phyloP scores from a whole-genome alignment of 1,140 invertebrate genomes.

The Thaumatotibia leucotreta region DNA sequence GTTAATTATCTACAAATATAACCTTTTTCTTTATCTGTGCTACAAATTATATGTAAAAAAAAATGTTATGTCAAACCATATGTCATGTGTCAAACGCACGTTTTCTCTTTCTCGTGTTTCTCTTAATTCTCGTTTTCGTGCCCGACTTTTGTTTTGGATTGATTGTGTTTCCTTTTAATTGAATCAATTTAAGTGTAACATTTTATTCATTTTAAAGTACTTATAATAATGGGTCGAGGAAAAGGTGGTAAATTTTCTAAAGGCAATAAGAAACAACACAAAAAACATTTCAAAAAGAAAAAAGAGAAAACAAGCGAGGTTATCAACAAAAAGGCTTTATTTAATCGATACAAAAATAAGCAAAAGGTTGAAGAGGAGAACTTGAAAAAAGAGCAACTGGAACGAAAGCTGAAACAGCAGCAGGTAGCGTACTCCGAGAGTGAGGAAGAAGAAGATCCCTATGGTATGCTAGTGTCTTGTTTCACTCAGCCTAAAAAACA shows the following conservation, averaged over 20 bases:
- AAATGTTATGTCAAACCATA: too few relatives aligned
- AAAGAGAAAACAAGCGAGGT: conserved; percentile 43
- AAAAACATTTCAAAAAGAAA: conserved; percentile 34
- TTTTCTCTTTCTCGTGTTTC: background rate
- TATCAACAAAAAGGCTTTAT: conserved; percentile 64
- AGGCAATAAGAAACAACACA: background rate
- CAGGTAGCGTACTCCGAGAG: conserved; percentile 56
- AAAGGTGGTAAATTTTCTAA: conserved; percentile 1
- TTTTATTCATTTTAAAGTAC: background rate
- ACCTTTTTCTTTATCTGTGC: background rate
- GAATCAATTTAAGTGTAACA: background rate
- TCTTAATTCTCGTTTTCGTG: too few relatives aligned
- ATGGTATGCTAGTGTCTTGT: conserved; percentile 76
- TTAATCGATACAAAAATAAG: conserved; percentile 72
- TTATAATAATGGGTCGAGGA: background rate
- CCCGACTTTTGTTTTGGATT: too few relatives aligned
- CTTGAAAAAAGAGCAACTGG: conserved; percentile 53
- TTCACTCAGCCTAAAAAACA: conserved; percentile 55
- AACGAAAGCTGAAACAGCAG: conserved; percentile 46
- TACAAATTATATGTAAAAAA: too few relatives aligned
- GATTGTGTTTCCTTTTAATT: background rate
- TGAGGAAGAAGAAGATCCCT: conserved; percentile 76
- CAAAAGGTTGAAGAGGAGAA: conserved; percentile 65
- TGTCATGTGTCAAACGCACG: conserved; percentile 5
- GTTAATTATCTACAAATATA: background rate